Conservation (phyloP, 2,113 vertebrate species). For the Neofelis nebulosa region DNA sequence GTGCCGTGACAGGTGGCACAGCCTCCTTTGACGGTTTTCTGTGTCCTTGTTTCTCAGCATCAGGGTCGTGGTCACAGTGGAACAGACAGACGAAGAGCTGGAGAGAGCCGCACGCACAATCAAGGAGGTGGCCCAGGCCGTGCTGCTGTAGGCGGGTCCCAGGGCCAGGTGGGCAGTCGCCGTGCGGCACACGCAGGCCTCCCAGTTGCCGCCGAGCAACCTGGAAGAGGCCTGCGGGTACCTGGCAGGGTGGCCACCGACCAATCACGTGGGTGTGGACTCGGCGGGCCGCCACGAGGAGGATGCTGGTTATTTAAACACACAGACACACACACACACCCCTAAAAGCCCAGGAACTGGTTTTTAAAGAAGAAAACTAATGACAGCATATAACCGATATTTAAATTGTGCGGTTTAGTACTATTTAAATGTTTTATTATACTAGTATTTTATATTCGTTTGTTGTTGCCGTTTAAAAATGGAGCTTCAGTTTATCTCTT, state of each 20-base stretch:
- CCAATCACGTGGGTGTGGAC: neutral
- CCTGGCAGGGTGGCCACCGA: conserved; percentile 15
- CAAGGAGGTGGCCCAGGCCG: conserved; percentile 86
- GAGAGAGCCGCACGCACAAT: conserved; percentile 89
- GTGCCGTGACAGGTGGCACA: fast-evolving
- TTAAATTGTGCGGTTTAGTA: conserved; percentile 63
- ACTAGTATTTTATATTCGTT: conserved; percentile 53
- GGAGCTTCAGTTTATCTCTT: conserved; percentile 20
- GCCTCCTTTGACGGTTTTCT: neutral
- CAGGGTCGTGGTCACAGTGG: conserved; percentile 93
- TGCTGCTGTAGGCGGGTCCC: conserved; percentile 83
- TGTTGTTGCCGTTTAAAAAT: conserved; percentile 31
- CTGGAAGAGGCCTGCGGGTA: neutral
- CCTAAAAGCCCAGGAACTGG: conserved; percentile 32
- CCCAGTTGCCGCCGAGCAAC: neutral
- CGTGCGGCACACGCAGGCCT: neutral
- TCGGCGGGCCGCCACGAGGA: neutral
- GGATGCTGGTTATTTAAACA: conserved; percentile 35
- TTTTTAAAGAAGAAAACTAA: conserved; percentile 43
- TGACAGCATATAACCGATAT: neutral
- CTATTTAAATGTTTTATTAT: conserved; percentile 64
- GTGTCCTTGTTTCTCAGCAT: conserved; percentile 87
- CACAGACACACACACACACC: neutral
- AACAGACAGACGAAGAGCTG: conserved; percentile 94
- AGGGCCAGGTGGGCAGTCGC: neutral